A percentile compares a stretch with the other conserved stretches of the same genome.
Evolutionary conservation across 2,797 vertebrate species (phyloP).

Genomic region (Hippoglossus hippoglossus): DNA sequence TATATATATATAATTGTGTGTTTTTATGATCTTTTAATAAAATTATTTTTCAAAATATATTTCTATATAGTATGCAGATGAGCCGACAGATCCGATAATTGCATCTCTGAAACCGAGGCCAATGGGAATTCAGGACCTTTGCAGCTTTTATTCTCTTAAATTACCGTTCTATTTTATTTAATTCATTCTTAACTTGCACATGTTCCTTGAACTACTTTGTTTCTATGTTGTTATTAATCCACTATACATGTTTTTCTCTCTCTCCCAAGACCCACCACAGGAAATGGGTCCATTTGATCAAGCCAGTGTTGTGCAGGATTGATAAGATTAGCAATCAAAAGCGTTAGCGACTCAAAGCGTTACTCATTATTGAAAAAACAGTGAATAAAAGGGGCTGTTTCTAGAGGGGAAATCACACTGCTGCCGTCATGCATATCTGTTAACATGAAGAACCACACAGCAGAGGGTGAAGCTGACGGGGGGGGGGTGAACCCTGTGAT

Average conservation of each 20-base stretch:
- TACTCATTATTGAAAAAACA: constrained; percentile 69
- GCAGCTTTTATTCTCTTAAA: constrained; percentile 38
- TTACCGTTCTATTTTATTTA: constrained; percentile 8
- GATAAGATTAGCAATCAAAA: constrained; percentile 81
- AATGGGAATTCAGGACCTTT: constrained; percentile 34
- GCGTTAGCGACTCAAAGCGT: constrained; percentile 70
- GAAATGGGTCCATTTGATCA: constrained; percentile 79
- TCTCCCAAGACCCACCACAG: constrained; percentile 64
- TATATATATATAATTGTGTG: too few relatives aligned
- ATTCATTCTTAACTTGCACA: constrained; percentile 48
- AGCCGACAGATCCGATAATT: constrained; percentile 15
- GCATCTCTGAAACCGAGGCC: constrained; percentile 28
- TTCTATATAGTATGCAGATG: background rate
- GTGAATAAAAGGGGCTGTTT: constrained; percentile 63
- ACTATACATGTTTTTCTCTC: constrained; percentile 20
- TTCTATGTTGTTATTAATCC: constrained; percentile 47
- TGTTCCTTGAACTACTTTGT: constrained; percentile 27
- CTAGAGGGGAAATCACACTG: constrained; percentile 65
- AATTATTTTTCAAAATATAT: background rate
- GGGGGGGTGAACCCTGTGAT: constrained; percentile 28
- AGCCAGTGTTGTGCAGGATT: constrained; percentile 72
- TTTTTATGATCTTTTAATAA: too few relatives aligned
- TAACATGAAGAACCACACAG: constrained; percentile 65
- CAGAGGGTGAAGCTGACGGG: constrained; percentile 50
- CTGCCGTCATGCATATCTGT: constrained; percentile 63